phyloP scores from a whole-genome alignment of 2,888 invertebrate species.

The Itoplectis maculator region DNA sequence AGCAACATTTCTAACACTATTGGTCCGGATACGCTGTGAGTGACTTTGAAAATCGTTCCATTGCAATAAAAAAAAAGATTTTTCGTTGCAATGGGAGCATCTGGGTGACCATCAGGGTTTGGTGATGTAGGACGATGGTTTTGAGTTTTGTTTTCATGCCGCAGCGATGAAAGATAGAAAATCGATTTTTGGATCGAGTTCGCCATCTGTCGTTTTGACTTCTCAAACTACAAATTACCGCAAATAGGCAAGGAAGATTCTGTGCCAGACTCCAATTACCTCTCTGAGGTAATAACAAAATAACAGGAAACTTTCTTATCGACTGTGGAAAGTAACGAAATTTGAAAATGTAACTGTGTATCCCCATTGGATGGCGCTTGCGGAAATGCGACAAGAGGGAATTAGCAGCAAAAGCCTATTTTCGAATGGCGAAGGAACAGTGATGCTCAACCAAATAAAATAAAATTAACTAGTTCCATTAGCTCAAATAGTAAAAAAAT shows the following conservation, averaged over 20 bases:
- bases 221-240: background rate
- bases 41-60: slow-evolving; percentile 25
- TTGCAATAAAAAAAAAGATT: slow-evolving; percentile 31
- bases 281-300: background rate
- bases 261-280: background rate
- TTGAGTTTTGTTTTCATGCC: background rate
- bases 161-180: background rate
- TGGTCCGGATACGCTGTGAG: slow-evolving; percentile 1
- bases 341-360: background rate
- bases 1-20: background rate
- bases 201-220: slow-evolving; percentile 44
- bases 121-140: background rate
- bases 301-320: slow-evolving; percentile 9
- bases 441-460: no score
- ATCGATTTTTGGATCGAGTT: background rate
- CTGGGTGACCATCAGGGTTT: background rate
- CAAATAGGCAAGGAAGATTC: background rate
- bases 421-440: no score
- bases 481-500: no score
- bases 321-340: background rate
- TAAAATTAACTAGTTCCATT: no score
- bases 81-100: no score
- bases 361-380: background rate
- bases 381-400: no score
- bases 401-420: no score